Percentiles rank a stretch among this genome's conserved stretches.
Conservation (phyloP, 2,797 vertebrate species). For the Perodicticus potto region DNA sequence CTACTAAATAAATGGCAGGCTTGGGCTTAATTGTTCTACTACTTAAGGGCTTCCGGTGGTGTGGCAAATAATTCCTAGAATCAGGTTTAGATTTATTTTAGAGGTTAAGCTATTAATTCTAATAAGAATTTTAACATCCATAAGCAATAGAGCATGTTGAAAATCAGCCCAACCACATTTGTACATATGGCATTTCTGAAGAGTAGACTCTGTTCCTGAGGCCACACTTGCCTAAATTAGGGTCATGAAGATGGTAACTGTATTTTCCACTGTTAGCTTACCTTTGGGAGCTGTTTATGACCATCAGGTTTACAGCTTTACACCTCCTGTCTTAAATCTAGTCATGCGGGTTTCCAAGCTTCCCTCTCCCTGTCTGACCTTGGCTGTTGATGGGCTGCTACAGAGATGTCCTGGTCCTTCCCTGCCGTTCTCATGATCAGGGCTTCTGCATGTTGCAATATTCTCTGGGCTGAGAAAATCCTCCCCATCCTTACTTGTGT, state of each 20-base stretch:
- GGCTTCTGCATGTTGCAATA: not conserved
- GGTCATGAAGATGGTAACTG: not conserved
- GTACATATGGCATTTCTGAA: not conserved
- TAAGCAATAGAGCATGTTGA: not conserved
- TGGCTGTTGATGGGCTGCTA: not conserved
- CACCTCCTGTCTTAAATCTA: not conserved
- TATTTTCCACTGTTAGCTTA: not conserved
- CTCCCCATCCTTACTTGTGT: not conserved
- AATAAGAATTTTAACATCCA: not conserved
- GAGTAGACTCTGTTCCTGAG: not conserved
- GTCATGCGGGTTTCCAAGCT: not conserved
- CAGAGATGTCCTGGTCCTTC: not conserved
- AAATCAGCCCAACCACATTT: not conserved
- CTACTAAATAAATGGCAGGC: not conserved
- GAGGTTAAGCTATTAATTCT: not conserved
- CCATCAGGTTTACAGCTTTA: not conserved
- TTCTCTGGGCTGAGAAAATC: not conserved
- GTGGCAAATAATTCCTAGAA: not conserved
- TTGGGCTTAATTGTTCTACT: not conserved
- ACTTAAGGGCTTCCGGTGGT: not conserved
- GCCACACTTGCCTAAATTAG: not conserved
- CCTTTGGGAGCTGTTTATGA: not conserved
- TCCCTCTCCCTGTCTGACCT: not conserved
- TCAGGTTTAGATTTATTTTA: slow-evolving; percentile 28
- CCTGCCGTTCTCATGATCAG: not conserved